Percentiles rank a stretch among this genome's conserved stretches.
Evolutionary conservation across 2,797 vertebrate species (phyloP).

Genomic region (Myotis myotis): DNA sequence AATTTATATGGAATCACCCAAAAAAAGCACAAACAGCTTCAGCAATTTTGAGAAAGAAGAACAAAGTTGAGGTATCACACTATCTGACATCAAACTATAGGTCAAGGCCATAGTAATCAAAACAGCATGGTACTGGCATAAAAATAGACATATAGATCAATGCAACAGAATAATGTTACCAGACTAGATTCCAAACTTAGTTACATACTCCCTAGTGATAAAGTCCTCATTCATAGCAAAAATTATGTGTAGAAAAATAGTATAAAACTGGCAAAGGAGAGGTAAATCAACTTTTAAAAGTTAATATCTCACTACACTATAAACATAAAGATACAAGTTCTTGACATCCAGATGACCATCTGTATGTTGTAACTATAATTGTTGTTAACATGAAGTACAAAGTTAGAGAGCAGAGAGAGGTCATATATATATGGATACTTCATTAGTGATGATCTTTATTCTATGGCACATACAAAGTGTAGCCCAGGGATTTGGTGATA

Average conservation of each 20-base stretch:
- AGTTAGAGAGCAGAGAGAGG: neutral
- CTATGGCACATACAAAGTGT: neutral
- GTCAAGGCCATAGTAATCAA: too few relatives aligned
- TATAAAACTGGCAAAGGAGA: neutral
- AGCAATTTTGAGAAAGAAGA: too few relatives aligned
- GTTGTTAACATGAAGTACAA: neutral
- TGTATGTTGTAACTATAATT: neutral
- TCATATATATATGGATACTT: neutral
- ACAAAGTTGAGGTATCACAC: too few relatives aligned
- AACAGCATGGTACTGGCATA: too few relatives aligned
- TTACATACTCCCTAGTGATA: neutral
- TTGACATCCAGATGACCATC: neutral
- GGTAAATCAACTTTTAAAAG: neutral
- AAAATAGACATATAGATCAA: too few relatives aligned
- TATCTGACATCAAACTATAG: too few relatives aligned
- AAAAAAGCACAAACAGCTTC: too few relatives aligned
- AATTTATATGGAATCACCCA: too few relatives aligned
- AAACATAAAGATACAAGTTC: neutral
- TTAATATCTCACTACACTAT: neutral
- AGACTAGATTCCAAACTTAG: neutral
- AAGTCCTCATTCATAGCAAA: neutral
- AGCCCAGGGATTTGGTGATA: neutral
- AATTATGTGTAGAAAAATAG: neutral
- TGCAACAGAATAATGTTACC: neutral
- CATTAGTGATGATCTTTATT: neutral